Conservation (phyloP, 2,797 vertebrate genomes). For the Ceryle rudis region DNA sequence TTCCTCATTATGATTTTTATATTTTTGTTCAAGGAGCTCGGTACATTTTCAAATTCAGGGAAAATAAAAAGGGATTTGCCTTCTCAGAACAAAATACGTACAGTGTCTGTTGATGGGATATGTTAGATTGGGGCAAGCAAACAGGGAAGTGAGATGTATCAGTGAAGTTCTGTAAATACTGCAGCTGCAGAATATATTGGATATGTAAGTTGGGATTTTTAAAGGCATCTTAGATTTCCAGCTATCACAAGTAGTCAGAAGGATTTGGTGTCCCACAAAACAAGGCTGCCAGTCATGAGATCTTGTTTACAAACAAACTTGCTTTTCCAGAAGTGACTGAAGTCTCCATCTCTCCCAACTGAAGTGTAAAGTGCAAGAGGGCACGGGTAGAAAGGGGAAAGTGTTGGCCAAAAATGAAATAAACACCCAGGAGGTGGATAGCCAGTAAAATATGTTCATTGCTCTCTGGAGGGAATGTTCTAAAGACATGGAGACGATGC, state of each 20-base stretch:
- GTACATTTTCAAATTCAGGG: background rate
- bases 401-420: background rate
- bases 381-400: background rate
- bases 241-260: background rate
- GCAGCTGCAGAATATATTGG: background rate
- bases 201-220: background rate
- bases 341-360: background rate
- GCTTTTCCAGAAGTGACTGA: background rate
- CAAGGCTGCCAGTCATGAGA: background rate
- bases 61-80: constrained; percentile 21
- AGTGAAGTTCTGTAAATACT: background rate
- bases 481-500: background rate
- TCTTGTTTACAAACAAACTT: background rate
- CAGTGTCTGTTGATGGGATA: background rate
- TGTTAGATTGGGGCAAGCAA: constrained; percentile 24
- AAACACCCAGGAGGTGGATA: background rate
- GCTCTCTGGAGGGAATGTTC: background rate
- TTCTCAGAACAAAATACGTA: background rate
- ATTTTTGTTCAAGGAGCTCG: background rate
- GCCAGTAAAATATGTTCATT: background rate
- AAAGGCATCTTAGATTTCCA: background rate
- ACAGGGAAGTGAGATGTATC: background rate
- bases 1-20: constrained; percentile 12
- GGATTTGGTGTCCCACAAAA: background rate
- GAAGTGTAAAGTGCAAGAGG: background rate